Evolutionary conservation across 2,888 invertebrate genomes (phyloP).

Genomic region (Hipparchia sbordonii): DNA sequence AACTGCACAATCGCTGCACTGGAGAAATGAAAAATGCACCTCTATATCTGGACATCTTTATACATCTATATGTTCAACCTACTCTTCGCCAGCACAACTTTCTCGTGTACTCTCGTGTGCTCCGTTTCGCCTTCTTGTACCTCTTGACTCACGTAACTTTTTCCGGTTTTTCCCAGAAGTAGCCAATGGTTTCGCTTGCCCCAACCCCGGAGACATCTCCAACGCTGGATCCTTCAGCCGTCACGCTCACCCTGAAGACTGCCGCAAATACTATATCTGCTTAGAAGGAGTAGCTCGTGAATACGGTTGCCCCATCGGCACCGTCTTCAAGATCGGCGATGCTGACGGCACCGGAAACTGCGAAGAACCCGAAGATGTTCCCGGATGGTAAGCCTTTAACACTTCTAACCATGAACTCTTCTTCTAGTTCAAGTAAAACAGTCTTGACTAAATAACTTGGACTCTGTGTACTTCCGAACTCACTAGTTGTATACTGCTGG

Average conservation of each 20-base stretch:
- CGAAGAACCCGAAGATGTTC: conserved; percentile 97
- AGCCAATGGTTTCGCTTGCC: conserved; percentile 94
- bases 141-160: conserved; percentile 47
- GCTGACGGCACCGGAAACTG: conserved; percentile 95
- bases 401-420: conserved; percentile 38
- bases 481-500: conserved; percentile 64
- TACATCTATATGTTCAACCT: conserved; percentile 4
- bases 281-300: conserved; percentile 94
- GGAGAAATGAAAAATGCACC: background rate
- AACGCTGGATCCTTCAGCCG: conserved; percentile 95
- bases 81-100: conserved; percentile 15
- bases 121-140: conserved; percentile 57
- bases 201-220: conserved; percentile 91
- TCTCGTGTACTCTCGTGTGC: conserved; percentile 3
- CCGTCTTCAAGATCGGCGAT: conserved; percentile 97
- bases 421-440: conserved; percentile 64
- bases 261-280: conserved; percentile 97
- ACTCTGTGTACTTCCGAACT: conserved; percentile 61
- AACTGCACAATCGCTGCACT: conserved; percentile 3
- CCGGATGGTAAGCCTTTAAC: conserved; percentile 87
- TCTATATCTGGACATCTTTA: conserved; percentile 13
- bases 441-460: conserved; percentile 61
- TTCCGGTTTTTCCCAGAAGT: conserved; percentile 86
- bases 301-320: conserved; percentile 97
- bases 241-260: conserved; percentile 97